A percentile compares a stretch with the other conserved stretches of the same genome.
phyloP scores from a whole-genome alignment of 1,140 invertebrate genomes.

The Bombus soroeensis region DNA sequence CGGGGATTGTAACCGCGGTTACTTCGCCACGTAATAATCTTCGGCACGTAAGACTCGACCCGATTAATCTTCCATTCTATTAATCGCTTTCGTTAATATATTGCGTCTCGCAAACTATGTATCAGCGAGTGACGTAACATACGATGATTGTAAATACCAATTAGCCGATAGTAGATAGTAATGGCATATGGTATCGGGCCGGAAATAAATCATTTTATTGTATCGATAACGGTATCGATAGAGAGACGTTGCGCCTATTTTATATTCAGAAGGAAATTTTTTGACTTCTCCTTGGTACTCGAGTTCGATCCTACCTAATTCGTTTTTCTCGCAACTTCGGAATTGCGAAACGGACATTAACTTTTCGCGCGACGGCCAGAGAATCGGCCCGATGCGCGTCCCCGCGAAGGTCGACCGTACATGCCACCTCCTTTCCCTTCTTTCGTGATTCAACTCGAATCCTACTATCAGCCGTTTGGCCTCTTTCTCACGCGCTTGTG shows the following conservation, averaged over 20 bases:
- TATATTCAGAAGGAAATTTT: background rate
- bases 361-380: constrained; percentile 16
- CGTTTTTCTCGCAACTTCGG: background rate
- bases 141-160: constrained; percentile 7
- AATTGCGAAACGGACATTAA: constrained; percentile 28
- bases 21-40: background rate
- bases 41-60: background rate
- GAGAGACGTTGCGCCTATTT: background rate
- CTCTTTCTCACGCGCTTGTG: constrained; percentile 17
- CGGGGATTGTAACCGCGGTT: no score
- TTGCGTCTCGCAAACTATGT: background rate
- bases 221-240: background rate
- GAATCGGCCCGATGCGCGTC: constrained; percentile 53
- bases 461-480: background rate
- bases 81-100: constrained; percentile 17
- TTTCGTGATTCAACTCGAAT: constrained; percentile 55
- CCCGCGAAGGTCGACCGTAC: constrained; percentile 75
- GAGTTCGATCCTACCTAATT: background rate
- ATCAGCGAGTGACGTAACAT: background rate
- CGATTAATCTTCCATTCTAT: constrained; percentile 4
- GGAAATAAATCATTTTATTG: constrained; percentile 10
- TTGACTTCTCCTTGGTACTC: accelerated
- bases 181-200: background rate
- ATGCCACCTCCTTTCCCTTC: constrained; percentile 49
- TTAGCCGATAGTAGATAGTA: constrained; percentile 6